Conservation (phyloP, 2,888 invertebrate species). For the Drosophila limbata region DNA sequence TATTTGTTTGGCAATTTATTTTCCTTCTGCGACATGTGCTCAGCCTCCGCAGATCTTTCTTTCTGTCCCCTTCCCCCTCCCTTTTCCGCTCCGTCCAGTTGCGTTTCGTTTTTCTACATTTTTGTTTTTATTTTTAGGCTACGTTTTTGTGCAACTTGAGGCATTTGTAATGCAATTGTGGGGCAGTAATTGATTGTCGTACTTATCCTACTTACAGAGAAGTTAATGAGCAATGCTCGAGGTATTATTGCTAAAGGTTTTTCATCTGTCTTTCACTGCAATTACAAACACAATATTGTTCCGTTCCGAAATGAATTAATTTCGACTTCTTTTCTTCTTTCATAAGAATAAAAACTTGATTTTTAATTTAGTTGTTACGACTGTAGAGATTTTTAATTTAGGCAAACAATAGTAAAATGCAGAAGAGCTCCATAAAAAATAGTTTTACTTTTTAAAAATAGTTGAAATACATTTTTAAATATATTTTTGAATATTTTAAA, state of each 20-base stretch:
- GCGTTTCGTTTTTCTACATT: conserved; percentile 19
- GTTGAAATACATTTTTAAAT: too few relatives aligned
- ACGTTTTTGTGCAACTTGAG: conserved; percentile 43
- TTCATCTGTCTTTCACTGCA: conserved; percentile 10
- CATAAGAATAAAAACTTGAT: background rate
- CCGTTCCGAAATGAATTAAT: conserved; percentile 9
- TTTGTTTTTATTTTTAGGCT: conserved; percentile 61
- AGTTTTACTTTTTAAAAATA: too few relatives aligned
- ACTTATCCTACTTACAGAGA: conserved; percentile 58
- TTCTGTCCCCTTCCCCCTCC: background rate
- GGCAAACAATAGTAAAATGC: too few relatives aligned
- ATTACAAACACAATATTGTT: conserved; percentile 11
- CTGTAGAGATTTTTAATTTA: too few relatives aligned
- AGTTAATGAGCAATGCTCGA: conserved; percentile 44
- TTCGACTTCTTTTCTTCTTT: too few relatives aligned
- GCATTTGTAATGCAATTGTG: conserved; percentile 66
- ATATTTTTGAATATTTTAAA: too few relatives aligned
- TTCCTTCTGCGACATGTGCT: conserved; percentile 66
- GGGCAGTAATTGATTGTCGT: conserved; percentile 75
- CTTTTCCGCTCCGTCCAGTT: conserved; percentile 26
- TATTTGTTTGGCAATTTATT: conserved; percentile 82
- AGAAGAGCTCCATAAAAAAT: too few relatives aligned
- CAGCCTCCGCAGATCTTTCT: conserved; percentile 24
- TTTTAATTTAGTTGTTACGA: too few relatives aligned
- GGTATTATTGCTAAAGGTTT: conserved; percentile 31